Evolutionary conservation across 1,140 invertebrate genomes (phyloP), one percentile per base, ranked within the genome.

Genomic region (Trypoxylus dichotomus): DNA sequence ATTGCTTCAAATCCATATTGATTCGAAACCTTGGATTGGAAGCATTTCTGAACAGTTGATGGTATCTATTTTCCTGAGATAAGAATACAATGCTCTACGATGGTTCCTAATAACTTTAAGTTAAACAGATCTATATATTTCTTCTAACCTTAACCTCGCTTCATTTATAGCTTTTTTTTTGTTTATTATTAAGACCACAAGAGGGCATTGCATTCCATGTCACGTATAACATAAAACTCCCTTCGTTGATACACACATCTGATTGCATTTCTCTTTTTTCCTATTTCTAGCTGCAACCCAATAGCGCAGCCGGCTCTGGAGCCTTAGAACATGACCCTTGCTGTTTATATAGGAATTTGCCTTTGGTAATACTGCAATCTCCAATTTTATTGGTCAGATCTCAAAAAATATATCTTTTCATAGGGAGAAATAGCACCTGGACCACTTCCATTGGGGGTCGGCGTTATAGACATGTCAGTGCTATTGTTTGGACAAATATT

Each of bases 261-360:
- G 43, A 47, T 47, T 47, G 10, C 5, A 37, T n/a, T 21, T 37
- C 7, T 37, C 7, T 71, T 71, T 71, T 24, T 27, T 73, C 8
- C 25, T 42, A 13, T 60, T 87, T 88, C 75, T 85, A 97, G 95
- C 87, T 97, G 42, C 94, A 96, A 85, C 93, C 95, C 2, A 95
- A 96, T 84, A 96, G 95, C 88, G 96, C 97, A 15, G 95, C 96
- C 68, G 97, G 97, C 15, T 98, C 97, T 11, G 95, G 97, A 71
- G 97, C 97, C 21, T 87, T 99, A 77, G 97, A 99, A 88, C 97
- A 99, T 86, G 97, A 99, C 89, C 91, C 95, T 1, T 96, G 97
- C 84, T 96, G 93, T 82, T 87, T 99, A 27, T 99, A 97, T 86
- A 90, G 93, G 60, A 58, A 47, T n/a, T 43, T 78, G 71, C 60